phyloP scores from a whole-genome alignment of 2,888 invertebrate genomes.

The Andrena fulva region DNA sequence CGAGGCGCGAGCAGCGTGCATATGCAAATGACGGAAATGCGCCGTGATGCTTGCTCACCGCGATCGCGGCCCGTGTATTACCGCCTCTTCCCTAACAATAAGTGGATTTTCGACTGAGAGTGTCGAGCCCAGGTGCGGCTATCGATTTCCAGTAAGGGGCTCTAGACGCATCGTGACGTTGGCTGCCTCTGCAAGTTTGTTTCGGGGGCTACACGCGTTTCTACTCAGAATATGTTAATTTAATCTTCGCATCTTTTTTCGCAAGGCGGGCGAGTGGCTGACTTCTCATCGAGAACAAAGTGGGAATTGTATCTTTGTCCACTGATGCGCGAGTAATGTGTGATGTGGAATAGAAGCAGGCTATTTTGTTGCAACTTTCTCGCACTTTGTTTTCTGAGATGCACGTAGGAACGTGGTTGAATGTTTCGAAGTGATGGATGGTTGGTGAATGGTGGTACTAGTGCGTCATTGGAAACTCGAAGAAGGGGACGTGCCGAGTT shows the following conservation, averaged over 20 bases:
- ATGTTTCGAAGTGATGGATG: too few species aligned
- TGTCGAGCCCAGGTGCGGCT: slow-evolving; percentile 61
- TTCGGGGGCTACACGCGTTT: not conserved
- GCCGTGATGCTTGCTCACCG: slow-evolving; percentile 48
- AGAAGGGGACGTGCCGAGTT: too few species aligned
- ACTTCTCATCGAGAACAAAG: not conserved
- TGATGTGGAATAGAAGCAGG: too few species aligned
- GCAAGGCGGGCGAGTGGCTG: not conserved
- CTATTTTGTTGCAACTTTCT: too few species aligned
- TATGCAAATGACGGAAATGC: slow-evolving; percentile 74
- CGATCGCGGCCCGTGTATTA: slow-evolving; percentile 56
- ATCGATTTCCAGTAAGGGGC: slow-evolving; percentile 37
- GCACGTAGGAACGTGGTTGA: too few species aligned
- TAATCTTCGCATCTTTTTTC: not conserved
- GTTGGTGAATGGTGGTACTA: too few species aligned
- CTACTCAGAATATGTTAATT: not conserved
- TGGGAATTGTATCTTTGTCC: not conserved
- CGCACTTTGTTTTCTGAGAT: too few species aligned
- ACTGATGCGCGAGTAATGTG: too few species aligned
- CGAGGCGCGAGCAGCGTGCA: slow-evolving; percentile 55
- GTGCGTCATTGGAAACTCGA: too few species aligned
- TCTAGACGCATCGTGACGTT: slow-evolving; percentile 26
- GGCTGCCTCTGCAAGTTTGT: slow-evolving; percentile 22
- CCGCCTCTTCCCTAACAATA: slow-evolving; percentile 39
- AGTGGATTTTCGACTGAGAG: slow-evolving; percentile 58